Conservation (phyloP, 2,888 invertebrate genomes). For the Electrophaes corylata region DNA sequence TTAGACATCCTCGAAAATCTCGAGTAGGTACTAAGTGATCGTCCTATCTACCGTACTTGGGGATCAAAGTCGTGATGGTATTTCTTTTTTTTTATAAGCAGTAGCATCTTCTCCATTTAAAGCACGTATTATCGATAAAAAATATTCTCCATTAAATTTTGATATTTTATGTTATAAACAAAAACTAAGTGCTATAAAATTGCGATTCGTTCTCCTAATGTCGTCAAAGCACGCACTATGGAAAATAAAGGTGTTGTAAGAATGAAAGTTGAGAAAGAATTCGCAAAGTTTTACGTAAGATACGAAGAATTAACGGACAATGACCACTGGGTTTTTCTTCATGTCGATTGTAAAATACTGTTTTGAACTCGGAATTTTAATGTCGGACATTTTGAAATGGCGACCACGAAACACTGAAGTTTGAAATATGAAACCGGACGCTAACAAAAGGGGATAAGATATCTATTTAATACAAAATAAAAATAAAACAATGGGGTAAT, state of each 20-base stretch:
- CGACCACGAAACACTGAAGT: constrained; percentile 10
- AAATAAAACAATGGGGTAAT: no score
- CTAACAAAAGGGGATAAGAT: constrained; percentile 1
- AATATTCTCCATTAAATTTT: constrained; percentile 8
- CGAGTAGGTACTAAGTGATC: no score
- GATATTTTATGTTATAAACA: constrained; percentile 16
- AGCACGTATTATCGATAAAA: constrained; percentile 12
- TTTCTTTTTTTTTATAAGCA: no score
- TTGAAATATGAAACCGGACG: constrained; percentile 5
- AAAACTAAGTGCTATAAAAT: constrained; percentile 19
- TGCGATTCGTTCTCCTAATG: constrained; percentile 27
- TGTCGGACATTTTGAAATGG: constrained; percentile 17
- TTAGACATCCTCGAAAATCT: no score
- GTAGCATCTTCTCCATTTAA: background rate
- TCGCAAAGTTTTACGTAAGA: constrained; percentile 55
- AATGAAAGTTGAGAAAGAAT: constrained; percentile 63
- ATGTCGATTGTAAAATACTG: constrained; percentile 35
- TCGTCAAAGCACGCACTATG: constrained; percentile 47
- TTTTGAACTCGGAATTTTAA: constrained; percentile 31
- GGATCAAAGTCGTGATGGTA: no score
- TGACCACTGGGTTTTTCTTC: constrained; percentile 35
- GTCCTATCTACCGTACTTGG: no score
- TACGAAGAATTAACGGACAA: constrained; percentile 44
- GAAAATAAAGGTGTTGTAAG: constrained; percentile 52
- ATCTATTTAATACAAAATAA: constrained; percentile 1